Evolutionary conservation across 2,888 invertebrate species (phyloP), one percentile per base, ranked within the genome.

Genomic region (Stenurella melanura): DNA sequence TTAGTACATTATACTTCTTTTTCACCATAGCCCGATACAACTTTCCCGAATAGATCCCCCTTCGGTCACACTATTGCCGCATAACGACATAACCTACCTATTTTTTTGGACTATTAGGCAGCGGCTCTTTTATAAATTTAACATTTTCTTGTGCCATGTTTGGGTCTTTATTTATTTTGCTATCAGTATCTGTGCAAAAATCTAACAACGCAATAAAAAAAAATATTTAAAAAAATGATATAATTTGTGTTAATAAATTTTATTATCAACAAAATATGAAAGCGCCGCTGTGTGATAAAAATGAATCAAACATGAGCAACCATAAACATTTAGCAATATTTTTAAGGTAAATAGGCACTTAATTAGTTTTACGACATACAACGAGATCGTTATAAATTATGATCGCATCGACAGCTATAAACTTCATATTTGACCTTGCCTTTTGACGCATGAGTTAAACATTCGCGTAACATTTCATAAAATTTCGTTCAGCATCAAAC

Each of bases 251-350:
- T 70, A 58, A 58, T 21, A 70, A 60, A 15, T 70, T 70, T 70
- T 70, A 70, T 60, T 70, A 70, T 70, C 70, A 70, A 70, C 70
- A 70, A 70, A 17, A 70, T 60, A 60, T 70, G 42, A 70, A 69
- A 70, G 70, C 11, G 60, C 70, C 70, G 70, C 70, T 68, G 7
- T 10, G 57, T 19, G 30, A 69, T 69, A 69, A 69, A 69, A 56
- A 17, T 60, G 70, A 70, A 60, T 70, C 42, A 60, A 70, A 70
- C 70, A 60, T 42, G 60, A 50, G 60, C 60, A 10, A 50, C 56
- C 26, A 70, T 70, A 70, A 70, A 70, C 42, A 60, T 61, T 70
- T 19, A 19, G 70, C 60, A 60, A 70, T 61, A 70, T 60, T 61
- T 70, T 70, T 70, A 58, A 60, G 60, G 70, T 70, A 70, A 70